A percentile compares a stretch with the other conserved stretches of the same genome.
These are phyloP conservation scores for Glaucopsyche alexis DNA, from an alignment of 2,888 invertebrate genomes.

Conservation along the genomic window DNA sequence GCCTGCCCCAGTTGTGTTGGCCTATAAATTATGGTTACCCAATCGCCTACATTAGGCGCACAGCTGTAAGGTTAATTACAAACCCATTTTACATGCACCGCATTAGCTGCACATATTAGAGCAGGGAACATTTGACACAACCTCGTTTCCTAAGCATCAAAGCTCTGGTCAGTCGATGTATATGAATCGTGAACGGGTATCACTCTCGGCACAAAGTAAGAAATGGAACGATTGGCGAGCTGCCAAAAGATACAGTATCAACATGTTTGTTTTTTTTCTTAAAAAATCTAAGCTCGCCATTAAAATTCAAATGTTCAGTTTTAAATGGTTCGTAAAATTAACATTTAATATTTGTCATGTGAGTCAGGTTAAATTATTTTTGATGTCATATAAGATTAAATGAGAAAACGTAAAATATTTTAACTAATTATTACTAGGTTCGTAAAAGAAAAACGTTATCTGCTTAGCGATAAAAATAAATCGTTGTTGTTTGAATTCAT, in stretches of 20 bases:
- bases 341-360: conserved; percentile 60
- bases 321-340: conserved; percentile 61
- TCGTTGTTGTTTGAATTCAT: neutral
- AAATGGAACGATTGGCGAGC: conserved; percentile 69
- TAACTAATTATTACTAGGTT: neutral
- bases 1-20: conserved; percentile 8
- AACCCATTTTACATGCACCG: conserved; percentile 63
- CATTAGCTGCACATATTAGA: conserved; percentile 58
- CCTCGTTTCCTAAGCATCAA: conserved; percentile 68
- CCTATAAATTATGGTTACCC: conserved; percentile 24
- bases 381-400: conserved; percentile 49
- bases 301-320: conserved; percentile 50
- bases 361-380: conserved; percentile 62
- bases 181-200: conserved; percentile 73
- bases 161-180: conserved; percentile 65
- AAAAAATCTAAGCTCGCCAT: conserved; percentile 47
- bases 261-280: conserved; percentile 53
- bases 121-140: conserved; percentile 55
- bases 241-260: conserved; percentile 54
- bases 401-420: neutral
- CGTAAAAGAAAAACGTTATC: neutral
- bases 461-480: neutral
- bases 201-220: conserved; percentile 62
- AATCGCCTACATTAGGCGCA: conserved; percentile 32
- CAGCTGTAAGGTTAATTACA: conserved; percentile 64